These are phyloP conservation scores for Papilio polytes DNA, from an alignment of 1,140 invertebrate genomes.

Conservation along the genomic window DNA sequence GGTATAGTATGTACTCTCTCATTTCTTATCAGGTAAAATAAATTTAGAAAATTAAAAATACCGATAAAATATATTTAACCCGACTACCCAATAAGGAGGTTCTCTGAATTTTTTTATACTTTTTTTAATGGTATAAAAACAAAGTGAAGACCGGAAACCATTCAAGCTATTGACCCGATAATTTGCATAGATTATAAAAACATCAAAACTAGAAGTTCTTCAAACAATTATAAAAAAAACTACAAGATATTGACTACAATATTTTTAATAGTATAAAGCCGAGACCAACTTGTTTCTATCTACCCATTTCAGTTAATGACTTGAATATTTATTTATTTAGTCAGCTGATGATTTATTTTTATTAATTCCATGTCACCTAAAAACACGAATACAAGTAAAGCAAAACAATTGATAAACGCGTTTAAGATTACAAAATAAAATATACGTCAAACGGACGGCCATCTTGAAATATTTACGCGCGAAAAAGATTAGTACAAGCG, in stretches of 20 bases:
- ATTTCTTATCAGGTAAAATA: too few relatives aligned
- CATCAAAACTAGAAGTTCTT: not conserved
- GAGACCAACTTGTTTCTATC: not conserved
- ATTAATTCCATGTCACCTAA: not conserved
- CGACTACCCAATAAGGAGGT: too few relatives aligned
- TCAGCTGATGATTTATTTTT: not conserved
- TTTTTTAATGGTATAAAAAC: not conserved
- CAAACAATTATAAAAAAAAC: too few relatives aligned
- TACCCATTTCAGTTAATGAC: not conserved
- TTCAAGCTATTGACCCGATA: not conserved
- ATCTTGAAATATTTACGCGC: conserved; percentile 32
- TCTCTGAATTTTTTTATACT: too few relatives aligned
- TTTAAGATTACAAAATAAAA: not conserved
- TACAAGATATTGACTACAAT: too few relatives aligned
- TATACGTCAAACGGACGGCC: not conserved
- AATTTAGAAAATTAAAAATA: too few relatives aligned
- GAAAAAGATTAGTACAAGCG: conserved; percentile 30
- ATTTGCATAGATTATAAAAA: conserved; percentile 12
- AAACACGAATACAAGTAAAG: not conserved
- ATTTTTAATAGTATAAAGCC: too few relatives aligned
- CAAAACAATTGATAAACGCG: not conserved
- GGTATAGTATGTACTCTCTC: too few relatives aligned
- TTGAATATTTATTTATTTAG: too few relatives aligned
- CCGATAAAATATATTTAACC: too few relatives aligned
- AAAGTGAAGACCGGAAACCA: not conserved